phyloP scores from a whole-genome alignment of 2,113 vertebrate species.

The Ceyx margarethae region DNA sequence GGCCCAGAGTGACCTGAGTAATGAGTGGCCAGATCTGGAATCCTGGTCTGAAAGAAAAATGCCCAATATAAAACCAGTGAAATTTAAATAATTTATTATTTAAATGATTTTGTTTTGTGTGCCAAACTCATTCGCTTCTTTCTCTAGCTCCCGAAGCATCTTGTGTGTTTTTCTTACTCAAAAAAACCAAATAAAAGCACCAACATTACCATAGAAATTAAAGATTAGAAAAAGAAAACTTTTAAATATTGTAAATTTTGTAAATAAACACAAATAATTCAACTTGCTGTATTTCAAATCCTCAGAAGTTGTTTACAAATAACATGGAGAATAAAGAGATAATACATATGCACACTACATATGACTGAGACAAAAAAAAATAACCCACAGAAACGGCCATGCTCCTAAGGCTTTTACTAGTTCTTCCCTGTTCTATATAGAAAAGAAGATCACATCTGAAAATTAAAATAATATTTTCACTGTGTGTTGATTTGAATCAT shows the following conservation, averaged over 20 bases:
- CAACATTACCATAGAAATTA: neutral
- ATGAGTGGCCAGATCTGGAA: neutral
- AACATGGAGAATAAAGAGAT: neutral
- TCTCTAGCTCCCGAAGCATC: neutral
- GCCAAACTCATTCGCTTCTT: neutral
- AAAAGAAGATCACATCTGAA: neutral
- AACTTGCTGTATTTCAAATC: neutral
- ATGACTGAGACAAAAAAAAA: neutral
- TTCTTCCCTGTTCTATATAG: neutral
- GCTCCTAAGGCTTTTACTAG: neutral
- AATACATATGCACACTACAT: neutral
- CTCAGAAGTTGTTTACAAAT: neutral
- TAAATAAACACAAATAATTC: neutral
- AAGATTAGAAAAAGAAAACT: neutral
- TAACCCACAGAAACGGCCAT: neutral
- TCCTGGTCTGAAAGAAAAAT: neutral
- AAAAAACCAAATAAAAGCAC: neutral
- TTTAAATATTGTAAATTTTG: neutral
- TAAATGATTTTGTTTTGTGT: neutral
- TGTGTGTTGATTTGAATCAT: neutral
- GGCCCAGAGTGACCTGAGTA: neutral
- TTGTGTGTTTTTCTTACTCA: neutral
- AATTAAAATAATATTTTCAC: neutral
- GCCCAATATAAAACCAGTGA: neutral
- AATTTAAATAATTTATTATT: neutral